A percentile compares a stretch with the other conserved stretches of the same genome.
These are phyloP conservation scores for Crenichthys baileyi DNA, from an alignment of 2,797 vertebrate genomes.

Conservation along the genomic window DNA sequence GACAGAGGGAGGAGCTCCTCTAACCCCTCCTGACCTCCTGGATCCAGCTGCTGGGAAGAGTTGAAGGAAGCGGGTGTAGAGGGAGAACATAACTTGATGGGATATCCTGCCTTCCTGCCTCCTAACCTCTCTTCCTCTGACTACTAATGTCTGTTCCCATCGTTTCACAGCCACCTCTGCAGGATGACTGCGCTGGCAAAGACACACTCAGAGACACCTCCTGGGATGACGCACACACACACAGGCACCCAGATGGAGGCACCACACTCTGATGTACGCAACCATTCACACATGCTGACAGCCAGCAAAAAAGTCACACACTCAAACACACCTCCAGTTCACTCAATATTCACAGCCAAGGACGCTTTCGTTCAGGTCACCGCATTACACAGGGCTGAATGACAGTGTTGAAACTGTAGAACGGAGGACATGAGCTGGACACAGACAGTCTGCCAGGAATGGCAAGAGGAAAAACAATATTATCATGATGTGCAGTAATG, in stretches of 20 bases:
- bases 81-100: conserved; percentile 68
- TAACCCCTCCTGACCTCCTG: conserved; percentile 75
- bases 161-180: conserved; percentile 64
- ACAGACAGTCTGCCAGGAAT: conserved; percentile 54
- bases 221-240: conserved; percentile 31
- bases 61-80: conserved; percentile 76
- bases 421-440: conserved; percentile 49
- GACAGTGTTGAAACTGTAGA: conserved; percentile 60
- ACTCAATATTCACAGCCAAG: conserved; percentile 66
- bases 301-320: conserved; percentile 26
- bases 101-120: conserved; percentile 80
- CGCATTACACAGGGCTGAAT: conserved; percentile 49
- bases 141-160: conserved; percentile 61
- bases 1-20: conserved; percentile 65
- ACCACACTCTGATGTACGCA: conserved; percentile 30
- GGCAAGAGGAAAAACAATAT: conserved; percentile 42
- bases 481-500: conserved; percentile 53
- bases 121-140: conserved; percentile 73
- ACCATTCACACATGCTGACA: conserved; percentile 55
- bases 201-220: conserved; percentile 35
- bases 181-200: conserved; percentile 41
- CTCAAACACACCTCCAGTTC: conserved; percentile 53
- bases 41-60: conserved; percentile 72
- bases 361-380: conserved; percentile 56
- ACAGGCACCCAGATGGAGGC: conserved; percentile 39